Percentiles rank a stretch among this genome's conserved stretches.
Evolutionary conservation across 2,888 invertebrate species (phyloP).

Genomic region (Pseudolycoriella hygida): DNA sequence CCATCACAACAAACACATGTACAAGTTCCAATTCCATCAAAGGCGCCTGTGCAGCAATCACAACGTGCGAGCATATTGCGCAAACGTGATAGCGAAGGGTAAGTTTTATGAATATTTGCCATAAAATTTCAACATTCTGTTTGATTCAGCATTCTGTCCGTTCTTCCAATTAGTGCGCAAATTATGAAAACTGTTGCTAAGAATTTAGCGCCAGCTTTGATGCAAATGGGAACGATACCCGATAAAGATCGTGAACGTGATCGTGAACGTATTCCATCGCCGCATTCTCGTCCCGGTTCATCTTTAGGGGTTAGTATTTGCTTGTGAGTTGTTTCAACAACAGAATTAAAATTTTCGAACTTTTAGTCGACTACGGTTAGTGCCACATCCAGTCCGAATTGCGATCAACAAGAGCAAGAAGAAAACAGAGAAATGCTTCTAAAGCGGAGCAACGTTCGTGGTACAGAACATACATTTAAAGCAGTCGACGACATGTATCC

Average conservation of each 20-base stretch:
- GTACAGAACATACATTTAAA: slow-evolving; percentile 15
- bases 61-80: slow-evolving; percentile 44
- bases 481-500: neutral
- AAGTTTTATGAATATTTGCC: slow-evolving; percentile 13
- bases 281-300: slow-evolving; percentile 23
- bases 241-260: slow-evolving; percentile 7
- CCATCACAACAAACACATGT: slow-evolving; percentile 1
- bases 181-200: slow-evolving; percentile 42
- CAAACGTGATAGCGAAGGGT: slow-evolving; percentile 72
- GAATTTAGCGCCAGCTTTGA: slow-evolving; percentile 32
- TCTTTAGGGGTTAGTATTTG: slow-evolving; percentile 31
- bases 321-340: too few species aligned
- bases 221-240: slow-evolving; percentile 18
- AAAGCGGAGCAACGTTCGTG: slow-evolving; percentile 13
- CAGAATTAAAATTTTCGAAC: too few species aligned
- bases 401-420: slow-evolving; percentile 34
- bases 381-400: slow-evolving; percentile 66
- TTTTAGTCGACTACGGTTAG: slow-evolving; percentile 64
- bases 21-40: slow-evolving; percentile 14
- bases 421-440: slow-evolving; percentile 14
- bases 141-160: too few species aligned
- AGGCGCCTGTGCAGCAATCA: slow-evolving; percentile 5
- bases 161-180: slow-evolving; percentile 18
- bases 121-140: neutral
- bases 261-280: slow-evolving; percentile 20